phyloP scores from a whole-genome alignment of 2,797 vertebrate genomes.

The Cephalopachus bancanus region DNA sequence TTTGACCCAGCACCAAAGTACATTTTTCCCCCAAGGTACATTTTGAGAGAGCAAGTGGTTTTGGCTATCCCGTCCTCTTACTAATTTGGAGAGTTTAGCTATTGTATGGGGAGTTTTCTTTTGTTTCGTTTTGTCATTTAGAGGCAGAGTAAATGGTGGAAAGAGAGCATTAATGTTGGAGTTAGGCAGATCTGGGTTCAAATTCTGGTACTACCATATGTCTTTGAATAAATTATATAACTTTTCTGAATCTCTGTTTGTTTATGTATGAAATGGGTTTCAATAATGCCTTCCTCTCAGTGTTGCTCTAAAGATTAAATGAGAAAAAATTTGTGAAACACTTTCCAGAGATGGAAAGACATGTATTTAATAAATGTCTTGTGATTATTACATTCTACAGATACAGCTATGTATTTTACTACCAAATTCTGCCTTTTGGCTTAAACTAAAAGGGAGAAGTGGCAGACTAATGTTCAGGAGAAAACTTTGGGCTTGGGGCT shows the following conservation, averaged over 20 bases:
- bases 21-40: not conserved
- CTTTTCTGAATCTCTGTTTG: constrained; percentile 19
- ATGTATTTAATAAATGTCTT: constrained; percentile 8
- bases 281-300: constrained; percentile 21
- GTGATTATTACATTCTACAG: not conserved
- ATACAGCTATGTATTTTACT: constrained; percentile 16
- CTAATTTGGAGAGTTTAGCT: not conserved
- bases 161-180: not conserved
- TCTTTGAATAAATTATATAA: not conserved
- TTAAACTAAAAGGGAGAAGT: constrained; percentile 15
- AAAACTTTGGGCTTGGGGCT: not conserved
- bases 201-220: not conserved
- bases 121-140: constrained; percentile 30
- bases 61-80: not conserved
- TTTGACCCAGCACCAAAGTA: not conserved
- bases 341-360: not conserved
- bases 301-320: constrained; percentile 44
- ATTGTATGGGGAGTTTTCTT: not conserved
- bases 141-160: not conserved
- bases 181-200: not conserved
- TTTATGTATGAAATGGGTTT: constrained; percentile 27
- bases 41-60: constrained; percentile 55
- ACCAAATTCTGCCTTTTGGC: not conserved
- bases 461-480: not conserved
- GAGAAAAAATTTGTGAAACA: not conserved